These are phyloP conservation scores for Toxonevra muliebris DNA, from an alignment of 2,888 invertebrate species.

Conservation along the genomic window DNA sequence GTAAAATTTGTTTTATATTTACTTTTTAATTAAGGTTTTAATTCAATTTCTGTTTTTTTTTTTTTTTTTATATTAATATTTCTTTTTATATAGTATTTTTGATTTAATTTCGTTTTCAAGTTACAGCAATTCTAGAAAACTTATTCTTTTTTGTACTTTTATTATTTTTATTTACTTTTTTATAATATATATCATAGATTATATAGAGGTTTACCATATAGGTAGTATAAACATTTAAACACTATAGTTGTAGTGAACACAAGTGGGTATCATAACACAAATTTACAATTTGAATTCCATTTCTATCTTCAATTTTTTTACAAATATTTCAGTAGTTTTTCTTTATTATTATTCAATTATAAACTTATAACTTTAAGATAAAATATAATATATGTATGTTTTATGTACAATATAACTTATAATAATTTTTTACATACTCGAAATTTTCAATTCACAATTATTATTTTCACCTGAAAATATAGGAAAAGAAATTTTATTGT, in stretches of 20 bases:
- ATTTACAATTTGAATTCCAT: conserved; percentile 41
- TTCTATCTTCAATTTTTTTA: conserved; percentile 23
- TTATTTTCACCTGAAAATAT: conserved; percentile 33
- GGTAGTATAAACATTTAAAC: conserved; percentile 22
- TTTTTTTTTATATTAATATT: conserved; percentile 7
- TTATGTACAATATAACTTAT: conserved; percentile 44
- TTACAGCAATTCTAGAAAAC: conserved; percentile 38
- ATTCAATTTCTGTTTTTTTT: neutral
- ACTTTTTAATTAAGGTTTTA: conserved; percentile 10
- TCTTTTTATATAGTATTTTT: conserved; percentile 15
- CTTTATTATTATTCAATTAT: conserved; percentile 21
- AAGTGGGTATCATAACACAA: conserved; percentile 42
- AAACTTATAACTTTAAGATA: conserved; percentile 23
- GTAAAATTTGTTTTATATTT: neutral
- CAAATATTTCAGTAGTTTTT: conserved; percentile 25
- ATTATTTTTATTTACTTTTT: conserved; percentile 23
- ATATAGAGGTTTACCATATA: conserved; percentile 13
- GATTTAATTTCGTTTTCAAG: conserved; percentile 38
- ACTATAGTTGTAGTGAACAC: conserved; percentile 43
- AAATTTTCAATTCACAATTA: neutral
- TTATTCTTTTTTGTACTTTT: conserved; percentile 26
- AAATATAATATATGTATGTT: conserved; percentile 14
- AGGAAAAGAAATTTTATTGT: conserved; percentile 8
- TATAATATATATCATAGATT: conserved; percentile 17
- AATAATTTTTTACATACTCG: conserved; percentile 25